Base-by-base conservation (phyloP, 2,113 vertebrate genomes). In the Excalfactoria chinensis region DNA sequence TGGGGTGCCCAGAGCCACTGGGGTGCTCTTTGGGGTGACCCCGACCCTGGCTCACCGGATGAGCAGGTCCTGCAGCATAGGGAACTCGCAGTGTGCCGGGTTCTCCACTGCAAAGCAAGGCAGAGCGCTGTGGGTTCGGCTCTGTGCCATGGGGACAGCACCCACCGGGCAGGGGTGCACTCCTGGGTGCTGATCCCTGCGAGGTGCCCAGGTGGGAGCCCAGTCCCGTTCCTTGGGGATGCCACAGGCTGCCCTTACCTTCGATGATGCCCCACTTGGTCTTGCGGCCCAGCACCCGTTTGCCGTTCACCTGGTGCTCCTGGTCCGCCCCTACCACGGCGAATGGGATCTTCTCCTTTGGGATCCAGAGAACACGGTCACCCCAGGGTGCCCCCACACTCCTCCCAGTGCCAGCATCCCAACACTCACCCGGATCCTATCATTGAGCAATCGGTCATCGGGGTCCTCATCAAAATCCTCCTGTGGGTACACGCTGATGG, bases 191-290 rank as follows among this genome's bases (percentile, higher is more conserved):
- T 75, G 70, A 30, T 63, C 34, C 60, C 41, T 0, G 0, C 28
- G 7, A 28, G 60, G 60, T 6, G 35, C 7, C 8, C 37, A 19
- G 53, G 53, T 56, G 30, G 17, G 28, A 32, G 16, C 30, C 16
- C 10, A 6, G 30, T 32, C 53, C 53, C 5, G 10, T 56, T 32
- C 53, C 30, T 10, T 2, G 1, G 5, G 2, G 0, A 40, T 14
- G 15, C 3, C 6, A 10, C 3, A 4, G 3, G 16, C 37, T 62
- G 44, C 2, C 1, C 93, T 97, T 91, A 99, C 99, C 99, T 99
- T 99, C 99, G 19, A 99, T 98, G 94, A 99, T 97, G 51, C 99
- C 99, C 99, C 99, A 99, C 93, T 99, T 99, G 55, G 99, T 99
- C 97, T 99, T 99, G 66, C 99, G 98, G 71, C 99, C 99, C 95